These are phyloP conservation scores for Passerculus sandwichensis DNA, from an alignment of 2,797 vertebrate genomes.

Conservation along the genomic window DNA sequence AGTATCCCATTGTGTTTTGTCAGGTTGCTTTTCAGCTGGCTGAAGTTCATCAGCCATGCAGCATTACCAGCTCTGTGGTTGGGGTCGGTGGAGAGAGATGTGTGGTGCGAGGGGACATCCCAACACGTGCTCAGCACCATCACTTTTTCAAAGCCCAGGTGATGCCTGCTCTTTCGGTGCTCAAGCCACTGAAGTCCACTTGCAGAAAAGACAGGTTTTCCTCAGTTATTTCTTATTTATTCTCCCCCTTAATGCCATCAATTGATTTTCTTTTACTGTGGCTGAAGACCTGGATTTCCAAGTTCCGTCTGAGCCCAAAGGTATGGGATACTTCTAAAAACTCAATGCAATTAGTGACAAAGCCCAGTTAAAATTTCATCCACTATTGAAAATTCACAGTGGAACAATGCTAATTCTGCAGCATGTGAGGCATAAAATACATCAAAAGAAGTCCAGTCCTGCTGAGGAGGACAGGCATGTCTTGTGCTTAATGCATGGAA, in stretches of 20 bases:
- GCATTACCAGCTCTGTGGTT: rapidly evolving
- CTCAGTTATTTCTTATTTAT: background rate
- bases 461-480: background rate
- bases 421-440: background rate
- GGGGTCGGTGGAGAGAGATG: background rate
- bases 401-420: background rate
- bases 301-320: background rate
- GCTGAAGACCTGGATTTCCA: background rate
- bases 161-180: background rate
- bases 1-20: background rate
- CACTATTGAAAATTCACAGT: background rate
- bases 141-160: background rate
- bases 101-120: background rate
- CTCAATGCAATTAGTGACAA: background rate
- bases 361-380: background rate
- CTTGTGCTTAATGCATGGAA: background rate
- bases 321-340: background rate
- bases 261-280: background rate
- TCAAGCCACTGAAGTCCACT: background rate
- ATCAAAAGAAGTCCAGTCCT: background rate
- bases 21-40: background rate
- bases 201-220: background rate
- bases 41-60: background rate
- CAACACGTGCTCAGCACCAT: background rate
- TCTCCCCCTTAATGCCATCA: background rate